These are phyloP conservation scores for Acleris laterana DNA, from an alignment of 2,888 invertebrate species.

Conservation along the genomic window DNA sequence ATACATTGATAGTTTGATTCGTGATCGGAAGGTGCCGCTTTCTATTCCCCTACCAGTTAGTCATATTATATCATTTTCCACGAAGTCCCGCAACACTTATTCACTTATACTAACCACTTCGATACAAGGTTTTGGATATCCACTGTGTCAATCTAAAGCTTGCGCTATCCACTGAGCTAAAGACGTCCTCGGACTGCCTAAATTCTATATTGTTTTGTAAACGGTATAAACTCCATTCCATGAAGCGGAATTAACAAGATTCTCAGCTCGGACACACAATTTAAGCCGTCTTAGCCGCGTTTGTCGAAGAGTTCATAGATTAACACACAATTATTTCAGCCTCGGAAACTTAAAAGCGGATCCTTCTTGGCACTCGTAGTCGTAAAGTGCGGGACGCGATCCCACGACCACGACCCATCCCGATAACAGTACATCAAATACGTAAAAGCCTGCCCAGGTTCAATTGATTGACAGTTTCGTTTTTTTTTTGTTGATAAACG, in stretches of 20 bases:
- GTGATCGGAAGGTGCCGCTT: too few species aligned
- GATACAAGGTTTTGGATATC: slow-evolving; percentile 13
- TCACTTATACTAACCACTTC: slow-evolving; percentile 1
- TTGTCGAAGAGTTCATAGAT: slow-evolving; percentile 17
- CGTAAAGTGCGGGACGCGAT: neutral
- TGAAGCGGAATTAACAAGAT: slow-evolving; percentile 26
- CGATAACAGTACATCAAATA: neutral
- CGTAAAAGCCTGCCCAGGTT: slow-evolving; percentile 18
- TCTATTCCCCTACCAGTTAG: too few species aligned
- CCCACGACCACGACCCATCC: neutral
- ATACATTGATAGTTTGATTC: too few species aligned
- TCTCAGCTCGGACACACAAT: slow-evolving; percentile 26
- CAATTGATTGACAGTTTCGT: slow-evolving; percentile 1
- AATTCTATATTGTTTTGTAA: slow-evolving; percentile 16
- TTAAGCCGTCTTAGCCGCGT: slow-evolving; percentile 25
- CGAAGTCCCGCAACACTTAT: neutral
- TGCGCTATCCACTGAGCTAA: slow-evolving; percentile 14
- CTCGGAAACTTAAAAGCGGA: too few species aligned
- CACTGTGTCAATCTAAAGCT: slow-evolving; percentile 13
- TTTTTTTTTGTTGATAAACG: slow-evolving; percentile 22
- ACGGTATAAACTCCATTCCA: slow-evolving; percentile 20
- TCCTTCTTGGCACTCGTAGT: neutral
- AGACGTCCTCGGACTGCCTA: slow-evolving; percentile 7
- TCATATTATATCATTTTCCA: too few species aligned
- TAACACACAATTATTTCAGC: slow-evolving; percentile 13